Base-by-base conservation (phyloP, 2,113 vertebrate genomes). In the Ramphastos sulfuratus region DNA sequence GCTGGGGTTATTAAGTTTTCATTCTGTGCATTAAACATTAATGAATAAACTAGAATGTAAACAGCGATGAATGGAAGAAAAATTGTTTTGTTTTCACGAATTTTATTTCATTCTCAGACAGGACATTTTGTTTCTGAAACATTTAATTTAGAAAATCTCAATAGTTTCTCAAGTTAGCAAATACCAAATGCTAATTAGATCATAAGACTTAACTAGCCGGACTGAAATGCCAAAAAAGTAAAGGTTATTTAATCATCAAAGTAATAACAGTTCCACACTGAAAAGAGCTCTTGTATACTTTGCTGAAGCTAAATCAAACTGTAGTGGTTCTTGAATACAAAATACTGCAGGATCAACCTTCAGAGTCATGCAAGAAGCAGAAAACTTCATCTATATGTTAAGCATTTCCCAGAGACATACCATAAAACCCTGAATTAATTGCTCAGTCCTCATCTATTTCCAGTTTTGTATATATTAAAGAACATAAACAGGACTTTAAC, bases 181-280 rank as follows among this genome's bases (percentile, higher is more conserved):
- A 97, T 95, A 96, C 80, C 96, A 97, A 97, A 96, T 96, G 95
- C 55, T 97, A 98, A 98, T 97, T 96, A 96, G 96, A 96, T 96
- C 94, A 78, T 95, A 96, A 97, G 95, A 81, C 80, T 94, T 96
- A 97, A 95, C 84, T 95, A 95, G 78, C 81, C 91, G 91, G 92
- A 91, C 93, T 91, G 66, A 97, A 97, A 97, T 97, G 96, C 83
- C 94, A 96, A 93, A 95, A 92, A 95, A 95, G 89, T 65, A 96
- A 96, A 97, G 85, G 88, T 97, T 97, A 96, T 93, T 97, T 96
- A 96, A 96, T 97, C 94, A 94, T 92, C 87, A 85, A 35, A 95
- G 66, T 48, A 95, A 37, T 89, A 85, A 95, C 60, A 48, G 54
- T 75, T 66, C 64, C 35, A 77, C 44, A 75, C 72, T 56, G 48